A percentile compares a stretch with the other conserved stretches of the same genome.
phyloP scores from a whole-genome alignment of 2,888 invertebrate species.

The Apamea anceps region DNA sequence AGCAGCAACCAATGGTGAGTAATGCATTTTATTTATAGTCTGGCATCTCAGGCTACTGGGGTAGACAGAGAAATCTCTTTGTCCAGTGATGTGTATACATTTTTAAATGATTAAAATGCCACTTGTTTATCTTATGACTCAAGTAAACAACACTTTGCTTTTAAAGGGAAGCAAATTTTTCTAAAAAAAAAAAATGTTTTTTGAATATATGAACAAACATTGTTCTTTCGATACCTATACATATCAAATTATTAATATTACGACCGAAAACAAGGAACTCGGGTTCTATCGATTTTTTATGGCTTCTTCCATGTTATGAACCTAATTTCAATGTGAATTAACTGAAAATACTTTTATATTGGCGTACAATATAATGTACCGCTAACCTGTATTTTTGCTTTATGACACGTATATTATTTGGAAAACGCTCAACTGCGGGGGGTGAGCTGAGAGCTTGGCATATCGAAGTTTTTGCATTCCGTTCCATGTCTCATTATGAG shows the following conservation, averaged over 20 bases:
- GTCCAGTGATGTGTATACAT: constrained; percentile 22
- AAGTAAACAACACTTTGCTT: constrained; percentile 11
- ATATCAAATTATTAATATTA: not conserved
- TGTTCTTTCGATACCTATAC: not conserved
- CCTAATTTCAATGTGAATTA: not conserved
- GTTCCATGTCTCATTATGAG: not conserved
- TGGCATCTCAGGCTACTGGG: constrained; percentile 24
- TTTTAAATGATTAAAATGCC: constrained; percentile 3
- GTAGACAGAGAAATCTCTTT: constrained; percentile 22
- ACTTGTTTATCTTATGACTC: constrained; percentile 20
- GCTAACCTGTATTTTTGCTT: not conserved
- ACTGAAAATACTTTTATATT: constrained; percentile 9
- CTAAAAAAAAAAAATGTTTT: not conserved
- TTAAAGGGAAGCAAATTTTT: not conserved
- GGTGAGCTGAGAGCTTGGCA: constrained; percentile 4
- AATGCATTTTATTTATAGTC: constrained; percentile 46
- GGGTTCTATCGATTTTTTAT: not conserved
- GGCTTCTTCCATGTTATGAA: not conserved
- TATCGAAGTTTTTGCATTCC: not conserved
- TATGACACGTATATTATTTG: not conserved
- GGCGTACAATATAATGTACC: not conserved
- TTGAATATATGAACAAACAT: not conserved
- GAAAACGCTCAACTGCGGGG: not conserved
- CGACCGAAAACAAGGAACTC: not conserved
- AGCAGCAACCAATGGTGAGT: constrained; percentile 89